Percentiles rank a stretch among this genome's conserved stretches.
Conservation (phyloP, 2,888 invertebrate species). For the Troides oblongomaculatus region DNA sequence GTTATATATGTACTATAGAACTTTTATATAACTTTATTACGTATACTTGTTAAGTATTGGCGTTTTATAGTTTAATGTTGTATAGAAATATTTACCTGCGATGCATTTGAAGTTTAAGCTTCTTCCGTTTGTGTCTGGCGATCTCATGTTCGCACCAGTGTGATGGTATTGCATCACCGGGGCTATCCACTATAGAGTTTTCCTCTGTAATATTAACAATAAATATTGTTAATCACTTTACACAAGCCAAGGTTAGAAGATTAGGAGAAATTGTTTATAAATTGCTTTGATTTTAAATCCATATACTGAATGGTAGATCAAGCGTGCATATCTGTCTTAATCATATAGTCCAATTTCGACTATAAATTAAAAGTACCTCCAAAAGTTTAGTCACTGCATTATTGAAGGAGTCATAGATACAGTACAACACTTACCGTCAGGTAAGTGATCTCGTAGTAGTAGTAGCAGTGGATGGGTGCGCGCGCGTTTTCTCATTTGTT, state of each 20-base stretch:
- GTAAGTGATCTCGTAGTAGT: slow-evolving; percentile 66
- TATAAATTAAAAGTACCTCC: no score
- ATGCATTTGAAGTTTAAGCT: slow-evolving; percentile 63
- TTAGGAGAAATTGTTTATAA: no score
- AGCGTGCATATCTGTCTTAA: no score
- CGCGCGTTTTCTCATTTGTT: slow-evolving; percentile 74
- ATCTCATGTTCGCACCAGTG: slow-evolving; percentile 75
- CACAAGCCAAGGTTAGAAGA: no score
- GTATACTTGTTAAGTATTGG: no score
- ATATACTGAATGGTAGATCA: no score
- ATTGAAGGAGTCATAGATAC: neutral
- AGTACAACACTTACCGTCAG: slow-evolving; percentile 54
- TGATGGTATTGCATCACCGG: slow-evolving; percentile 62
- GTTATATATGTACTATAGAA: no score
- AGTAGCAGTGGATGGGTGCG: slow-evolving; percentile 65
- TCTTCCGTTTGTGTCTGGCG: slow-evolving; percentile 60
- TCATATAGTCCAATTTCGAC: no score
- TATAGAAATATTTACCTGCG: slow-evolving; percentile 44
- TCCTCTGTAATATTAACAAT: slow-evolving; percentile 54
- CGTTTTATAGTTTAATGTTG: slow-evolving; percentile 18
- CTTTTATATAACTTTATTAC: no score
- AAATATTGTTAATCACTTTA: no score
- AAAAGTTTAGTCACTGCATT: no score
- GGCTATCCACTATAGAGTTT: slow-evolving; percentile 67
- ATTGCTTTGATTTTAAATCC: no score